Evolutionary conservation across 2,113 vertebrate species (phyloP).

Genomic region (Callipepla squamata): DNA sequence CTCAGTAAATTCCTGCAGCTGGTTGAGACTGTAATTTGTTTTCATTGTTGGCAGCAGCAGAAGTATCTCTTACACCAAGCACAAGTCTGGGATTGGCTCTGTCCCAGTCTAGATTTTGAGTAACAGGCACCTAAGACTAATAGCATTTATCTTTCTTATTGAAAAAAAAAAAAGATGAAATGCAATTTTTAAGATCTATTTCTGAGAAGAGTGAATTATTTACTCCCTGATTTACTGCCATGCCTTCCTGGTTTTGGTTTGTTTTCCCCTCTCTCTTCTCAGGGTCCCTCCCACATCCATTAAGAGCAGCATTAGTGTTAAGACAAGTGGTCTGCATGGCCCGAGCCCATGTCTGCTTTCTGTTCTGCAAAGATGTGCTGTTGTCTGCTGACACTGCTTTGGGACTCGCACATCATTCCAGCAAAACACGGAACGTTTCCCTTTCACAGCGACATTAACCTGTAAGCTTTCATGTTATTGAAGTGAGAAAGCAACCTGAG

Average conservation of each 20-base stretch:
- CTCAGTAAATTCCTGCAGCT: background rate
- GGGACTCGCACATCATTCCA: background rate
- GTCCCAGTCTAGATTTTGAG: background rate
- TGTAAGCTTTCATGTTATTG: background rate
- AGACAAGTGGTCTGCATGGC: fast-evolving
- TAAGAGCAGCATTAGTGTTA: background rate
- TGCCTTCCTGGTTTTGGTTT: background rate
- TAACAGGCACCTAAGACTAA: background rate
- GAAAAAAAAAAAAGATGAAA: background rate
- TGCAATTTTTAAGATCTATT: background rate
- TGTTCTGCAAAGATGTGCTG: background rate
- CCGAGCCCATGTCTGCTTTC: background rate
- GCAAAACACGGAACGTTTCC: background rate
- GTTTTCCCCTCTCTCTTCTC: background rate
- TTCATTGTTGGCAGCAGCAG: background rate
- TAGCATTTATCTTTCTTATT: background rate
- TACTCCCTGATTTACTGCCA: background rate
- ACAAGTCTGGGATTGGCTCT: fast-evolving
- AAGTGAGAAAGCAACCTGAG: background rate
- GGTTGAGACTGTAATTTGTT: background rate
- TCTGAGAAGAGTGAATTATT: background rate
- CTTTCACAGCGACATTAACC: background rate
- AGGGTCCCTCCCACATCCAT: background rate
- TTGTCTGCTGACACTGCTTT: fast-evolving
- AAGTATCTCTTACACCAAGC: background rate